Evolutionary conservation across 2,113 vertebrate species (phyloP).

Genomic region (Erinaceus europaeus): DNA sequence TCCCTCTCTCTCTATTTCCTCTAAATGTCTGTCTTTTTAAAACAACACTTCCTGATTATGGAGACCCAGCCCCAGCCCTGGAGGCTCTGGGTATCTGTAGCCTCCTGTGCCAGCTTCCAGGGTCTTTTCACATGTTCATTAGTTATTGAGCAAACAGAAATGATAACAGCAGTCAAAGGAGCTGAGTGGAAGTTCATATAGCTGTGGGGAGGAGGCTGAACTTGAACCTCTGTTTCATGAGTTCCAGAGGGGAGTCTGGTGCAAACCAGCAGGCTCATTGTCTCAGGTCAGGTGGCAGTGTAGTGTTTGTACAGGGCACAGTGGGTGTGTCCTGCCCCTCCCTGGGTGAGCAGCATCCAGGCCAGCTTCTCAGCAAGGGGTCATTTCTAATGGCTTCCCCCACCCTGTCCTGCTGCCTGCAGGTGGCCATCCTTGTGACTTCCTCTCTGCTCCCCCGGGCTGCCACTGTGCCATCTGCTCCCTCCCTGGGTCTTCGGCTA

Average conservation of each 20-base stretch:
- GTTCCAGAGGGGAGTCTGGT: neutral
- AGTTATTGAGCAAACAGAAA: too few relatives aligned
- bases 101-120: neutral
- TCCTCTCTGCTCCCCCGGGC: conserved; percentile 13
- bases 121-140: neutral
- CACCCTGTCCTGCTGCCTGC: neutral
- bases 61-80: too few relatives aligned
- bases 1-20: too few relatives aligned
- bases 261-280: neutral
- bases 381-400: neutral
- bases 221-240: neutral
- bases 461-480: conserved; percentile 42
- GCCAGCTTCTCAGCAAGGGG: conserved; percentile 47
- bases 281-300: conserved; percentile 11
- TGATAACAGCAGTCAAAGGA: neutral
- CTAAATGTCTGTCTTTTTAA: too few relatives aligned
- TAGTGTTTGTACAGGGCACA: neutral
- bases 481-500: neutral
- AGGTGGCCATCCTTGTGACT: conserved; percentile 24
- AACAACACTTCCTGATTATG: too few relatives aligned
- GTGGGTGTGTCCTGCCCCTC: neutral
- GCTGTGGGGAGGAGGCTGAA: neutral
- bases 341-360: too few relatives aligned
- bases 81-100: neutral
- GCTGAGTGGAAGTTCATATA: neutral